Evolutionary conservation across 2,888 invertebrate genomes (phyloP).

Genomic region (Bombyx huttoni): DNA sequence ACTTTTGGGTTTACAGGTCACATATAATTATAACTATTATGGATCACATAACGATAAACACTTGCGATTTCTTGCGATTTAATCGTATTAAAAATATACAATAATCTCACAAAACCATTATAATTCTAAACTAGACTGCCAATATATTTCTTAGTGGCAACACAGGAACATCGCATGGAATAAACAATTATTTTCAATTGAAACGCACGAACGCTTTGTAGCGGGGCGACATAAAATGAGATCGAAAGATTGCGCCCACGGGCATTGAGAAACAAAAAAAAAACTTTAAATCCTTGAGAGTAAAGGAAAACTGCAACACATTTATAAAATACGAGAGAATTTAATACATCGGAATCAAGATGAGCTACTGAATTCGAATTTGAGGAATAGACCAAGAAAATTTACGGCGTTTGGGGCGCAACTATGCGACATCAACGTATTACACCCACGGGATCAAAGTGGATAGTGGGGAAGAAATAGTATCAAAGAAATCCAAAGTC

Average conservation of each 20-base stretch:
- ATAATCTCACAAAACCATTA: too few relatives aligned
- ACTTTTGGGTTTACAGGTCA: too few relatives aligned
- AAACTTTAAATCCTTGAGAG: background rate
- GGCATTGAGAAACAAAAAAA: slow-evolving; percentile 32
- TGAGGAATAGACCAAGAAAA: background rate
- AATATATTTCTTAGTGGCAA: too few relatives aligned
- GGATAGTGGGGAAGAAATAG: slow-evolving; percentile 36
- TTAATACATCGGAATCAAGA: too few relatives aligned
- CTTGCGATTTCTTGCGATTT: too few relatives aligned
- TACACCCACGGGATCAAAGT: slow-evolving; percentile 56
- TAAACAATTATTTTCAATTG: slow-evolving; percentile 70
- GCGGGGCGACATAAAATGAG: slow-evolving; percentile 24
- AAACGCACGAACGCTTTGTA: slow-evolving; percentile 47
- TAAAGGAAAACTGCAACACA: too few relatives aligned
- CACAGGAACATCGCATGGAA: slow-evolving; percentile 16
- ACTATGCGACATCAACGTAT: slow-evolving; percentile 48
- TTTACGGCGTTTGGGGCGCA: background rate
- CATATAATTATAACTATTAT: too few relatives aligned
- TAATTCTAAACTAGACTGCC: too few relatives aligned
- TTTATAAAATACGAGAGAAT: too few relatives aligned
- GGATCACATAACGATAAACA: too few relatives aligned
- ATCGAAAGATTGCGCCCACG: slow-evolving; percentile 65
- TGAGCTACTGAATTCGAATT: background rate
- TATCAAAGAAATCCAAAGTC: slow-evolving; percentile 20
- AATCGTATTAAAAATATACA: too few relatives aligned